These are phyloP conservation scores for Condylura cristata DNA, from an alignment of 2,113 vertebrate genomes.

Conservation along the genomic window DNA sequence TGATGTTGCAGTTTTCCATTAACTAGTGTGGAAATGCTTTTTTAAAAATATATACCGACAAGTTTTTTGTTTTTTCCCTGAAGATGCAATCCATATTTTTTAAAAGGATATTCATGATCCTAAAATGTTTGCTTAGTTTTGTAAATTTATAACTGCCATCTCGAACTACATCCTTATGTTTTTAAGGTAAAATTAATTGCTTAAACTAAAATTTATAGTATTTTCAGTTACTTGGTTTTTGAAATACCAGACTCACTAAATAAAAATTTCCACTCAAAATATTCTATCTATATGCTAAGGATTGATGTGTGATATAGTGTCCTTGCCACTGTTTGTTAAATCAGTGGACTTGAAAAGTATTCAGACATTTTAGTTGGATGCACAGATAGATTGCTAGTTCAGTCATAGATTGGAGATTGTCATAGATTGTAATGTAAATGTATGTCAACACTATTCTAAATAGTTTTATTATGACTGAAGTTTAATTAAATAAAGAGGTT, in stretches of 20 bases:
- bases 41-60: slow-evolving; percentile 69
- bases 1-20: not conserved
- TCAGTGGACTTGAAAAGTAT: slow-evolving; percentile 72
- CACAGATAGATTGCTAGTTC: slow-evolving; percentile 81
- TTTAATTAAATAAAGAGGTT: slow-evolving; percentile 84
- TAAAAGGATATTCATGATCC: slow-evolving; percentile 53
- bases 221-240: slow-evolving; percentile 77
- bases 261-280: slow-evolving; percentile 70
- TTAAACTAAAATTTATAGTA: slow-evolving; percentile 69
- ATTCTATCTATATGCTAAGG: slow-evolving; percentile 67
- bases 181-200: slow-evolving; percentile 61
- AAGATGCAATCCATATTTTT: slow-evolving; percentile 65
- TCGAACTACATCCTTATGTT: slow-evolving; percentile 75
- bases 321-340: slow-evolving; percentile 77
- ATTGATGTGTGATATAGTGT: slow-evolving; percentile 70
- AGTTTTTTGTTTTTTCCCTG: slow-evolving; percentile 57
- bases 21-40: slow-evolving; percentile 32
- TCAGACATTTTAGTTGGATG: slow-evolving; percentile 76
- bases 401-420: slow-evolving; percentile 78
- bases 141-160: slow-evolving; percentile 59
- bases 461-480: slow-evolving; percentile 84
- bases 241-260: slow-evolving; percentile 71
- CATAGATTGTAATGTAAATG: slow-evolving; percentile 83
- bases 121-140: slow-evolving; percentile 65
- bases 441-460: slow-evolving; percentile 84